These are phyloP conservation scores for Xiphydria camelus DNA, from an alignment of 2,888 invertebrate genomes.

Conservation along the genomic window DNA sequence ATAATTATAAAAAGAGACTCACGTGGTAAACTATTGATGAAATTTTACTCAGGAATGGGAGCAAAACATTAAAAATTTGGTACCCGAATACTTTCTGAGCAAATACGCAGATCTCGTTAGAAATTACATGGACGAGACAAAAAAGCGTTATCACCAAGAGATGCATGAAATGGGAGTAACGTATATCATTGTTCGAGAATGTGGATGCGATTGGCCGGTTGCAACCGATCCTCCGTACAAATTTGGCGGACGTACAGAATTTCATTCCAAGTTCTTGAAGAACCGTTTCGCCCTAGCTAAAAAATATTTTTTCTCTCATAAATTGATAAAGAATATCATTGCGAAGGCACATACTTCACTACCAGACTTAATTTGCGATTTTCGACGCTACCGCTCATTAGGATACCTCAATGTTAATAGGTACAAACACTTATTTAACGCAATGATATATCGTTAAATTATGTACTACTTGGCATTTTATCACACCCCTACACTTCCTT, in stretches of 20 bases:
- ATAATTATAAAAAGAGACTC: background rate
- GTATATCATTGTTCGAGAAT: slow-evolving; percentile 65
- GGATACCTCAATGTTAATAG: slow-evolving; percentile 56
- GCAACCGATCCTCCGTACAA: slow-evolving; percentile 63
- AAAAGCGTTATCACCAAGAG: slow-evolving; percentile 40
- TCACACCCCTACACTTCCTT: background rate
- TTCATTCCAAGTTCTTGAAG: slow-evolving; percentile 63
- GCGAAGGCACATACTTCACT: slow-evolving; percentile 61
- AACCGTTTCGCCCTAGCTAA: slow-evolving; percentile 63
- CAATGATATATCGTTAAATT: too few relatives aligned
- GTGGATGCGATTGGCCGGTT: slow-evolving; percentile 61
- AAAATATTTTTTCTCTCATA: slow-evolving; percentile 66
- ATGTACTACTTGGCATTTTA: too few relatives aligned
- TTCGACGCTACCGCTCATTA: slow-evolving; percentile 58
- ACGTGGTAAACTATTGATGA: slow-evolving; percentile 4
- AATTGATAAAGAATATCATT: slow-evolving; percentile 66
- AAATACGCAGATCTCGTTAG: slow-evolving; percentile 63
- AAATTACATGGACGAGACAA: slow-evolving; percentile 61
- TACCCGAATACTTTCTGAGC: slow-evolving; percentile 62
- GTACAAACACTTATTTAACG: slow-evolving; percentile 25
- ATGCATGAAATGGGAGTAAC: slow-evolving; percentile 66
- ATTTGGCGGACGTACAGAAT: slow-evolving; percentile 66
- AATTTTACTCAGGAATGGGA: slow-evolving; percentile 54
- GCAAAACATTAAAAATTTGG: slow-evolving; percentile 63
- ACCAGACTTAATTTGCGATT: slow-evolving; percentile 63